Percentiles rank a stretch among this genome's conserved stretches.
phyloP scores from a whole-genome alignment of 2,113 vertebrate genomes.

The Gambusia holbrooki region DNA sequence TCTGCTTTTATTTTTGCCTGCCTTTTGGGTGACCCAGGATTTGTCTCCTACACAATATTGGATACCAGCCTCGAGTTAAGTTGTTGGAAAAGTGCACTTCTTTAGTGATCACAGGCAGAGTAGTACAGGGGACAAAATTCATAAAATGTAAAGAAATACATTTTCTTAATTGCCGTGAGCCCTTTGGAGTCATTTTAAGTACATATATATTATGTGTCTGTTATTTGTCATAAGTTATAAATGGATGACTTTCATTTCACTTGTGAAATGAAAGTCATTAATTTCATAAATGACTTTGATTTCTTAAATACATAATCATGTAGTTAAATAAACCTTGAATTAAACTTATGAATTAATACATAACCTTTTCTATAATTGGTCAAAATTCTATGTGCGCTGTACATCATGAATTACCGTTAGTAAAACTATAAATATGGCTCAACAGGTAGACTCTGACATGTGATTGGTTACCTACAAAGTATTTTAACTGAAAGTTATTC shows the following conservation, averaged over 20 bases:
- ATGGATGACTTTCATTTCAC: too few species aligned
- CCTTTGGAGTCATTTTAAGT: too few species aligned
- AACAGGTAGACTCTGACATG: not conserved
- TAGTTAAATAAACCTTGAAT: not conserved
- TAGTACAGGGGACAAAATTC: not conserved
- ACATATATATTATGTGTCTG: too few species aligned
- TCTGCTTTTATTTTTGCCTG: conserved; percentile 60
- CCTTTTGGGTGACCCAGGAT: conserved; percentile 58
- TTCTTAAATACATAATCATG: too few species aligned
- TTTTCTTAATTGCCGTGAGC: too few species aligned
- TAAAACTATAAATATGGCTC: not conserved
- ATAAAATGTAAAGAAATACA: not conserved
- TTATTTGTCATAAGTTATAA: too few species aligned
- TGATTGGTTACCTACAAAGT: not conserved
- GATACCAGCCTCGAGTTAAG: conserved; percentile 10
- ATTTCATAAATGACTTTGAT: too few species aligned
- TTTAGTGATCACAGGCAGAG: conserved; percentile 1
- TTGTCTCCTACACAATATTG: conserved; percentile 41
- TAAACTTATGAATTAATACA: not conserved
- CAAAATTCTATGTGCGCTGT: not conserved
- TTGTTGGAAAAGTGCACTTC: not conserved
- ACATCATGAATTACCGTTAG: not conserved
- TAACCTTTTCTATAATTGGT: not conserved
- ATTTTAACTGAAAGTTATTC: not conserved
- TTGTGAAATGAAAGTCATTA: too few species aligned